phyloP scores from a whole-genome alignment of 2,113 vertebrate species.

The Mionectes macconnelli region DNA sequence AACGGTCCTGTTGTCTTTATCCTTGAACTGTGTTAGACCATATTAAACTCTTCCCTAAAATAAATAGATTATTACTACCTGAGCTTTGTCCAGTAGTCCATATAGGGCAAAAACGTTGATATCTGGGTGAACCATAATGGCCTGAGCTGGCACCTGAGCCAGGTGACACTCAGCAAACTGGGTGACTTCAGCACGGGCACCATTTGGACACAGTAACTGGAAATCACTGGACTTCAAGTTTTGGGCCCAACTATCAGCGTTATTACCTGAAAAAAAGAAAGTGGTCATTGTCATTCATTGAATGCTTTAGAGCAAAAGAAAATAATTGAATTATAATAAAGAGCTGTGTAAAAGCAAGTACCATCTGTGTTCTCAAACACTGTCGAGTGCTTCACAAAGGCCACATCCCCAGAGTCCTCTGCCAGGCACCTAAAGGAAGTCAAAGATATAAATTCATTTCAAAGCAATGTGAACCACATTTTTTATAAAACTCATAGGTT shows the following conservation, averaged over 20 bases:
- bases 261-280: conserved; percentile 77
- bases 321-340: background rate
- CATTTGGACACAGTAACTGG: conserved; percentile 88
- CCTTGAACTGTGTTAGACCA: background rate
- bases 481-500: background rate
- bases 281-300: background rate
- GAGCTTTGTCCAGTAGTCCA: conserved; percentile 88
- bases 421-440: conserved; percentile 83
- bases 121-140: conserved; percentile 87
- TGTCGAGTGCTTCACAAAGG: conserved; percentile 91
- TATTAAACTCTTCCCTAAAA: fast-evolving
- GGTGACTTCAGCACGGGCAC: conserved; percentile 81
- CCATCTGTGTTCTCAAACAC: conserved; percentile 91
- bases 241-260: conserved; percentile 77
- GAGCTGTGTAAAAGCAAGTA: conserved; percentile 27
- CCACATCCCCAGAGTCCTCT: conserved; percentile 83
- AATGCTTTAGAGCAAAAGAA: background rate
- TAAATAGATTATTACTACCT: conserved; percentile 73
- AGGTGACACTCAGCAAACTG: conserved; percentile 85
- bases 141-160: conserved; percentile 87
- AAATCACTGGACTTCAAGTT: conserved; percentile 78
- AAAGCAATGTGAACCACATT: background rate
- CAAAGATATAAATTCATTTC: background rate
- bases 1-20: background rate
- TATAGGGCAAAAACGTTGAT: conserved; percentile 81